Evolutionary conservation across 1,140 invertebrate species (phyloP).

Genomic region (Drosophila ercepeae): DNA sequence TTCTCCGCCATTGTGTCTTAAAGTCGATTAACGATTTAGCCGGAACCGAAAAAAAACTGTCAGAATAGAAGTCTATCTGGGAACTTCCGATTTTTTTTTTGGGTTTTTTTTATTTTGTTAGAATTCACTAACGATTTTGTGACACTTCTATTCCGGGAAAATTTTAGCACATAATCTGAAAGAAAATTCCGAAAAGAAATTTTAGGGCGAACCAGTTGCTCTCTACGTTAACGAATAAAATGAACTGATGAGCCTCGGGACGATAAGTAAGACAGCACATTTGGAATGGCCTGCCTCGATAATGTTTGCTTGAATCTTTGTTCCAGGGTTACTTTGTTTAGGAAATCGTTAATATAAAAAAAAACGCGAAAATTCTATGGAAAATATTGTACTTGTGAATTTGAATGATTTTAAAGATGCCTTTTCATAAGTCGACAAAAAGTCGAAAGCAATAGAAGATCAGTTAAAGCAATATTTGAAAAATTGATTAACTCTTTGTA

Average conservation of each 20-base stretch:
- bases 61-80: neutral
- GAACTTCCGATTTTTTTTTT: neutral
- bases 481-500: too few relatives aligned
- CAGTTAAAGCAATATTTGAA: too few relatives aligned
- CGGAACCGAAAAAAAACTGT: neutral
- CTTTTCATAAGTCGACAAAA: too few relatives aligned
- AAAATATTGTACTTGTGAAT: too few relatives aligned
- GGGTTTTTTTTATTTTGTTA: neutral
- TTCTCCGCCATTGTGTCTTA: slow-evolving; percentile 50
- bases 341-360: neutral
- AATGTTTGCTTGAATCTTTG: neutral
- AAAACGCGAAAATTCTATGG: neutral
- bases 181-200: slow-evolving; percentile 36
- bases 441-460: too few relatives aligned
- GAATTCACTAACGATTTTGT: slow-evolving; percentile 52
- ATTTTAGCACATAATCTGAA: slow-evolving; percentile 38
- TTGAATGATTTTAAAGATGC: too few relatives aligned
- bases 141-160: neutral
- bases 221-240: slow-evolving; percentile 60
- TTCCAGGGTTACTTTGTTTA: neutral
- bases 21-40: neutral
- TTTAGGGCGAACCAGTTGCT: slow-evolving; percentile 27
- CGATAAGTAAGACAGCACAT: neutral
- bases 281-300: slow-evolving; percentile 22
- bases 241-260: slow-evolving; percentile 34